phyloP scores from a whole-genome alignment of 2,888 invertebrate genomes.

The Nebria brevicollis region DNA sequence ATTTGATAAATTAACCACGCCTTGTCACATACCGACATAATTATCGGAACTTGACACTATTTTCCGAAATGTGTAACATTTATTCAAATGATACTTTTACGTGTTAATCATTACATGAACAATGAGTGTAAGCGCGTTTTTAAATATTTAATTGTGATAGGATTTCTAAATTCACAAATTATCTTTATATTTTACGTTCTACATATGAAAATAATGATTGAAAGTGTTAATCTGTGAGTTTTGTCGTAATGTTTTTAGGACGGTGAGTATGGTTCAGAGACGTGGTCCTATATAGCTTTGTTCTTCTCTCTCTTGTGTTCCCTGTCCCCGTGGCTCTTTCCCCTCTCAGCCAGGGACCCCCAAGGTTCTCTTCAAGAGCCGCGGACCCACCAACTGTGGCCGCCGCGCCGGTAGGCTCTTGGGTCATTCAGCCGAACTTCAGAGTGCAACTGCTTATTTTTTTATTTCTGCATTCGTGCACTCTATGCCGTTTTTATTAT shows the following conservation, averaged over 20 bases:
- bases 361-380: background rate
- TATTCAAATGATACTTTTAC: too few relatives aligned
- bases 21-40: background rate
- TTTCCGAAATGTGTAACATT: background rate
- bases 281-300: constrained; percentile 16
- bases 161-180: too few relatives aligned
- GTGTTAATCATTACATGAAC: too few relatives aligned
- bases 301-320: constrained; percentile 3
- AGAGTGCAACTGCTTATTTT: constrained; percentile 24
- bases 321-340: background rate
- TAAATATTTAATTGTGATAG: too few relatives aligned
- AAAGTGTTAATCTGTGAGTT: background rate
- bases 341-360: constrained; percentile 8
- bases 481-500: background rate
- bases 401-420: constrained; percentile 12
- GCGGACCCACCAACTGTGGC: constrained; percentile 10
- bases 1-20: background rate
- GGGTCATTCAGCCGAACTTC: constrained; percentile 31
- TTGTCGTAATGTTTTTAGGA: background rate
- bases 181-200: background rate
- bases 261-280: background rate
- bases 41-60: background rate
- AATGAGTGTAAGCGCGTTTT: too few relatives aligned
- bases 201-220: background rate
- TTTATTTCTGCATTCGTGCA: background rate